These are phyloP conservation scores for Pheosia tremula DNA, from an alignment of 2,888 invertebrate species.

Conservation along the genomic window DNA sequence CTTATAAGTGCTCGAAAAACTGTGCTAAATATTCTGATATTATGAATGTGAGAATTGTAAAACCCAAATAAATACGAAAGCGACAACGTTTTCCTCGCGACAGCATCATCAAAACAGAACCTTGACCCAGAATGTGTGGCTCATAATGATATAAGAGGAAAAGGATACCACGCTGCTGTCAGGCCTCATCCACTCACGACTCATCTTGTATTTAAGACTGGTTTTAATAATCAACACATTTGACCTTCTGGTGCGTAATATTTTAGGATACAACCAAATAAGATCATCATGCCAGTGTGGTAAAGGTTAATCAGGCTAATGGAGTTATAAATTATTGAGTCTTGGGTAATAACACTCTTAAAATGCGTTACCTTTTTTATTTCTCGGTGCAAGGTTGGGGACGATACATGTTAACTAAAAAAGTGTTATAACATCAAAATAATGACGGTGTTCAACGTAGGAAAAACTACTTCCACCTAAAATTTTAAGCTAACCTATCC, in stretches of 20 bases:
- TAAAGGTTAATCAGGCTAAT: background rate
- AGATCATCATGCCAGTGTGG: background rate
- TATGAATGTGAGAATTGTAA: background rate
- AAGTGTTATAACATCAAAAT: background rate
- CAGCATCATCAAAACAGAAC: constrained; percentile 68
- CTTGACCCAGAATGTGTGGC: constrained; percentile 69
- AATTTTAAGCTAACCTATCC: background rate
- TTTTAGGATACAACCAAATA: background rate
- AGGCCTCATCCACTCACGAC: constrained; percentile 38
- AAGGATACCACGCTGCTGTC: constrained; percentile 48
- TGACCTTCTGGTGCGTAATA: background rate
- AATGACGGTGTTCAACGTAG: background rate
- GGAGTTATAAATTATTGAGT: background rate
- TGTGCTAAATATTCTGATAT: background rate
- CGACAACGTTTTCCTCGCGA: constrained; percentile 57
- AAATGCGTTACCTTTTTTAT: no score
- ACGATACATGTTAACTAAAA: constrained; percentile 23
- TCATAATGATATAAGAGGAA: constrained; percentile 58
- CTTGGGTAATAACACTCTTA: background rate
- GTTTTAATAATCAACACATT: constrained; percentile 23
- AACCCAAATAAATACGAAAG: constrained; percentile 37
- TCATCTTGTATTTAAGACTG: constrained; percentile 34
- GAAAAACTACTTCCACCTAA: background rate
- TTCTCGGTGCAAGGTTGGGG: constrained; percentile 29
- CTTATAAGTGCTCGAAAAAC: constrained; percentile 9